phyloP scores from a whole-genome alignment of 1,140 invertebrate genomes.

The Drosophila athabasca region DNA sequence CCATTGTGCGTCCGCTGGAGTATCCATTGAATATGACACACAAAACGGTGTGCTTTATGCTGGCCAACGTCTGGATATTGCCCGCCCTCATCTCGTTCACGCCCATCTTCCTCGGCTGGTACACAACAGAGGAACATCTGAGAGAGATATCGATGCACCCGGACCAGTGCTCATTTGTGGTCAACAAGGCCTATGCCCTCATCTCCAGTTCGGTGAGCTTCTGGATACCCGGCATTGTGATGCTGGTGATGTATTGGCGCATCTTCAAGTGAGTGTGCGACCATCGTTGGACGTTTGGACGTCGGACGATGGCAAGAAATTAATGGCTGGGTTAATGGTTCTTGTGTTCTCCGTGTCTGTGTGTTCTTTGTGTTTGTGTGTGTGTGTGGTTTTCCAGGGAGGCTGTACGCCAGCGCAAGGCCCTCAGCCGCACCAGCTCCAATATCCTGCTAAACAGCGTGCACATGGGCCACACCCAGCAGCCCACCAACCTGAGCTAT shows the following conservation, averaged over 20 bases:
- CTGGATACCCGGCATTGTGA: slow-evolving; percentile 96
- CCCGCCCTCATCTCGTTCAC: slow-evolving; percentile 97
- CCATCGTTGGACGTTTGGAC: not conserved
- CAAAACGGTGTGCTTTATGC: slow-evolving; percentile 91
- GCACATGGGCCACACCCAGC: slow-evolving; percentile 90
- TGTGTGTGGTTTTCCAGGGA: slow-evolving; percentile 86
- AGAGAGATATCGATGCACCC: slow-evolving; percentile 88
- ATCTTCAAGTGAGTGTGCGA: slow-evolving; percentile 90
- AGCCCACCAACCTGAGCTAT: slow-evolving; percentile 86
- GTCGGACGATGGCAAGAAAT: not conserved
- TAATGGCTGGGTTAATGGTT: slow-evolving; percentile 24
- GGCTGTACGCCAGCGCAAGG: slow-evolving; percentile 94
- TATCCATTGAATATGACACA: slow-evolving; percentile 95
- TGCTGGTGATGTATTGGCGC: slow-evolving; percentile 95
- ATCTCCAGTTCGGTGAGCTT: slow-evolving; percentile 96
- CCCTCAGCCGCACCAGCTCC: slow-evolving; percentile 90
- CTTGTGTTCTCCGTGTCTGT: slow-evolving; percentile 7
- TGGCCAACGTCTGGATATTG: slow-evolving; percentile 94
- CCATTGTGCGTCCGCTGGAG: slow-evolving; percentile 94
- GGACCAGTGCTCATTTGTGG: slow-evolving; percentile 92
- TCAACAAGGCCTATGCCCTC: slow-evolving; percentile 94
- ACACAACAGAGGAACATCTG: slow-evolving; percentile 92
- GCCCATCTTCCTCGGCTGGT: slow-evolving; percentile 97
- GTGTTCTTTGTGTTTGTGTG: not conserved
- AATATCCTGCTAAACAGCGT: slow-evolving; percentile 93